These are phyloP conservation scores for Dynastes maya DNA, from an alignment of 2,888 invertebrate genomes.

Conservation along the genomic window DNA sequence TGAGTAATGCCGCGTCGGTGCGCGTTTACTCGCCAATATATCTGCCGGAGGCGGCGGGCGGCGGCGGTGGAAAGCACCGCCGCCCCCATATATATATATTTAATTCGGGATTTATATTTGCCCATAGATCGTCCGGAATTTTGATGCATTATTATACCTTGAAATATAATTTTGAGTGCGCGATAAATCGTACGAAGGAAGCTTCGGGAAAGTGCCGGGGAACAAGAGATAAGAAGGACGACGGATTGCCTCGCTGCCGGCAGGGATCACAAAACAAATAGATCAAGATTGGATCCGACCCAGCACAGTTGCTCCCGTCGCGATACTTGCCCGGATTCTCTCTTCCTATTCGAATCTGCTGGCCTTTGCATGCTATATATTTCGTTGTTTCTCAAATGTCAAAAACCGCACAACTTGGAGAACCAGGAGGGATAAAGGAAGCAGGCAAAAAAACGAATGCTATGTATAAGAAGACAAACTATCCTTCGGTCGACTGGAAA, in stretches of 20 bases:
- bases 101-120: slow-evolving; percentile 71
- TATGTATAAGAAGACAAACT: slow-evolving; percentile 60
- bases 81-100: slow-evolving; percentile 65
- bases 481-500: slow-evolving; percentile 67
- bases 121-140: slow-evolving; percentile 68
- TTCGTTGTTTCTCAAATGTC: slow-evolving; percentile 53
- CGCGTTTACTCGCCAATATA: slow-evolving; percentile 70
- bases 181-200: slow-evolving; percentile 61
- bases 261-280: slow-evolving; percentile 71
- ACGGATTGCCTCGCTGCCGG: slow-evolving; percentile 67
- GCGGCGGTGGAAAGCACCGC: slow-evolving; percentile 38
- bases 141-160: slow-evolving; percentile 71
- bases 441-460: slow-evolving; percentile 58
- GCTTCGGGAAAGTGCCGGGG: slow-evolving; percentile 64
- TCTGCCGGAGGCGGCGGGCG: slow-evolving; percentile 59
- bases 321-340: slow-evolving; percentile 46
- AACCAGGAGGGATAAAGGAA: neutral
- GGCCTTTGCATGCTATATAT: slow-evolving; percentile 66
- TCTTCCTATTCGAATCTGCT: slow-evolving; percentile 61
- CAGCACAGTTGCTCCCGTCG: slow-evolving; percentile 56
- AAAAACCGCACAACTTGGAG: neutral
- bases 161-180: slow-evolving; percentile 68
- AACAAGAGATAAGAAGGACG: slow-evolving; percentile 66
- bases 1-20: slow-evolving; percentile 70
- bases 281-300: slow-evolving; percentile 69